Evolutionary conservation across 2,797 vertebrate genomes (phyloP).

Genomic region (Loriculus beryllinus): DNA sequence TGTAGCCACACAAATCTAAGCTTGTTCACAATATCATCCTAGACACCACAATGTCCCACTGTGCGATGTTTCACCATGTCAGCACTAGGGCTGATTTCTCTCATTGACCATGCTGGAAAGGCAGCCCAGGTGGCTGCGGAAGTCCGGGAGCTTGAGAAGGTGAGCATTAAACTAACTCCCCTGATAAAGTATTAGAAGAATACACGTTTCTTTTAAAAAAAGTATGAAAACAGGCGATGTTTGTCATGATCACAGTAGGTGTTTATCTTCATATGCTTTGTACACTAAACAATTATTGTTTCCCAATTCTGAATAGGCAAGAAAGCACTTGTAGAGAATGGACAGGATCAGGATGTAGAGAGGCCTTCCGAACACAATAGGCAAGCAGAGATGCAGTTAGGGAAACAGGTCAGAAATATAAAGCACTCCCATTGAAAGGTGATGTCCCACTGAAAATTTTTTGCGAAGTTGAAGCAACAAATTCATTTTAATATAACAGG

Average conservation of each 20-base stretch:
- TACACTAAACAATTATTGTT: not conserved
- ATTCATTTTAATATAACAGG: not conserved
- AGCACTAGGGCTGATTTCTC: not conserved
- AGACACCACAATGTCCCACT: not conserved
- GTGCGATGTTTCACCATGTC: not conserved
- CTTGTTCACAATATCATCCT: not conserved
- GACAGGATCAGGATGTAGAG: not conserved
- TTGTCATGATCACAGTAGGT: not conserved
- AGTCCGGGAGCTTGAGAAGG: not conserved
- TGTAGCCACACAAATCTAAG: not conserved
- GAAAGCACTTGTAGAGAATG: not conserved
- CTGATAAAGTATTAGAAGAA: not conserved
- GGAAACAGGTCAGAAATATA: not conserved
- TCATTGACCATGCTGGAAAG: not conserved
- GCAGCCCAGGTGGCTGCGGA: not conserved
- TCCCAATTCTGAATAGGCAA: not conserved
- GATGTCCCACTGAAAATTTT: not conserved
- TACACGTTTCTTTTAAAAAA: not conserved
- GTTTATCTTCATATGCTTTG: not conserved
- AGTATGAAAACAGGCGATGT: not conserved
- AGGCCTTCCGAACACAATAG: not conserved
- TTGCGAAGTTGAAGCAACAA: not conserved
- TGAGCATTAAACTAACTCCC: not conserved
- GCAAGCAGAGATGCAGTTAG: not conserved
- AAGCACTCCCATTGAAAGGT: not conserved